These are phyloP conservation scores for Leptarthrus brevirostris DNA, from an alignment of 2,888 invertebrate species.

Conservation along the genomic window DNA sequence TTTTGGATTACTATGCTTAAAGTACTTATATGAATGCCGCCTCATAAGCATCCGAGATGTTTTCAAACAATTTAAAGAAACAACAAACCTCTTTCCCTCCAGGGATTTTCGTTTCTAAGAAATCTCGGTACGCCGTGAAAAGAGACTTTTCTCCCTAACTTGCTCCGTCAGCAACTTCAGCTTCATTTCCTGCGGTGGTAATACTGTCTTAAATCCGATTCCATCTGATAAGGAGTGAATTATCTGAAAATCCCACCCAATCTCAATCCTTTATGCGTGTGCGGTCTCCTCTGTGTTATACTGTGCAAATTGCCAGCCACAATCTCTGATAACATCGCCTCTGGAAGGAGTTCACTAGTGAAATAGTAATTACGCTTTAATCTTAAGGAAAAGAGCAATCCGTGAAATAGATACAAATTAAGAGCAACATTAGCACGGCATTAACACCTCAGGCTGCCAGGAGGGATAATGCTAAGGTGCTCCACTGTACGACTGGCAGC, in stretches of 20 bases:
- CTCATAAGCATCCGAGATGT: no score
- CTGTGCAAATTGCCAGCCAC: slow-evolving; percentile 30
- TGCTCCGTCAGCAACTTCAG: background rate
- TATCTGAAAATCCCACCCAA: slow-evolving; percentile 21
- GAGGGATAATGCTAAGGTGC: no score
- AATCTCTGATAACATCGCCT: slow-evolving; percentile 4
- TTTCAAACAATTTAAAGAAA: no score
- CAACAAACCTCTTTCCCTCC: no score
- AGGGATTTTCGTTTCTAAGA: background rate
- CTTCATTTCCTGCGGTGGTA: slow-evolving; percentile 23
- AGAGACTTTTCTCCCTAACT: background rate
- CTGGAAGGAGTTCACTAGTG: slow-evolving; percentile 11
- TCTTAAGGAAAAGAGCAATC: slow-evolving; percentile 28
- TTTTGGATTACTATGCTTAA: no score
- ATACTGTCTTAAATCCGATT: slow-evolving; percentile 34
- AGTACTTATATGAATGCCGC: no score
- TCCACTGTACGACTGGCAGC: no score
- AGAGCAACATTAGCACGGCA: slow-evolving; percentile 36
- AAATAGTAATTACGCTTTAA: slow-evolving; percentile 37
- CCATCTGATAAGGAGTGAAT: slow-evolving; percentile 33
- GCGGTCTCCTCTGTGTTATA: background rate
- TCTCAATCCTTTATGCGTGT: slow-evolving; percentile 32
- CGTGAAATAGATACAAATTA: slow-evolving; percentile 34
- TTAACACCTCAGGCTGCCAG: slow-evolving; percentile 17
- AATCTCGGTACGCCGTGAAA: background rate